Conservation (phyloP, 2,888 invertebrate species). For the Danaus chrysippus region DNA sequence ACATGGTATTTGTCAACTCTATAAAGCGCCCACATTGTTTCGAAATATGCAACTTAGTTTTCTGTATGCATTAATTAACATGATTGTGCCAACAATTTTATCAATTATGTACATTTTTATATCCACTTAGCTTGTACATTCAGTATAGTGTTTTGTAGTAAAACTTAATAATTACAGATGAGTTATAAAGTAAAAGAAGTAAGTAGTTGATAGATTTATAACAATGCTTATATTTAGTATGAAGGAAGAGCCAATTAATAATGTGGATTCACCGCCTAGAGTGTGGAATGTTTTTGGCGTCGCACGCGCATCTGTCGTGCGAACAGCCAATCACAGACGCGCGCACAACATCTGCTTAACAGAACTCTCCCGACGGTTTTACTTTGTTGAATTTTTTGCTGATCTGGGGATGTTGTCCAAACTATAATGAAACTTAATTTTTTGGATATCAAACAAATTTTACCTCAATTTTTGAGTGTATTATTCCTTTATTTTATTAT, state of each 20-base stretch:
- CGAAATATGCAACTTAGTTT: slow-evolving; percentile 23
- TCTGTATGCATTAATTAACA: no score
- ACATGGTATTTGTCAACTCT: slow-evolving; percentile 8
- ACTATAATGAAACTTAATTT: background rate
- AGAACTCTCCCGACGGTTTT: slow-evolving; percentile 52
- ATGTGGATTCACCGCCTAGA: no score
- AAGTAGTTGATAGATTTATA: no score
- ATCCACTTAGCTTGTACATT: no score
- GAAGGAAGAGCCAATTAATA: no score
- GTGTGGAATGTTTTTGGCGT: background rate
- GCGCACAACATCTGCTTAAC: slow-evolving; percentile 65
- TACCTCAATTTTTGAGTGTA: background rate
- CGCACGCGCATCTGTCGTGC: slow-evolving; percentile 57
- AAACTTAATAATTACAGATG: no score
- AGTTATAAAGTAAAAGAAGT: no score
- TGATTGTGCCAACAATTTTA: no score
- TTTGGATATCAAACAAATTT: background rate
- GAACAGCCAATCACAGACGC: slow-evolving; percentile 59
- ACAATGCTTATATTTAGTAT: no score
- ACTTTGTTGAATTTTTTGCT: slow-evolving; percentile 51
- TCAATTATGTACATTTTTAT: no score
- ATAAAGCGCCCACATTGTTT: slow-evolving; percentile 25
- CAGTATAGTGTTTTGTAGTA: no score
- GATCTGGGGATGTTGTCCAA: background rate
- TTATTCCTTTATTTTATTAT: background rate